Evolutionary conservation across 2,797 vertebrate species (phyloP), one percentile per base, ranked within the genome.

Genomic region (Leptoclinus maculatus): DNA sequence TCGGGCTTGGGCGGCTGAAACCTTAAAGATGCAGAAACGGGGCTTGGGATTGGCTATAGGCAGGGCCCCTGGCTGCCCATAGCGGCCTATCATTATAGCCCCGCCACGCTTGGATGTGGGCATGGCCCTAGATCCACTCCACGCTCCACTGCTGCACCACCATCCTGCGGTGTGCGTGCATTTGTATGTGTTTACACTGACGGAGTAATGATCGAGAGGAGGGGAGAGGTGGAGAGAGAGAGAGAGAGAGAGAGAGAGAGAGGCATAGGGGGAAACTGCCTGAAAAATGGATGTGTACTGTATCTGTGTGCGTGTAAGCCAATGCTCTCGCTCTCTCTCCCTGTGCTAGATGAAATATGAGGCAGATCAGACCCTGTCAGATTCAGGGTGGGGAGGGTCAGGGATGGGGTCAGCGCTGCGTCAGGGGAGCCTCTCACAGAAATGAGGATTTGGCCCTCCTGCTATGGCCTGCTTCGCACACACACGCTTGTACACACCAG

Each of bases 31-130:
- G 63, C 59, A 71, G 66, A 34, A 83, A 62, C 75, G 19, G 57
- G 36, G 43, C 11, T 56, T 32, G 39, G 58, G 66, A 84, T 62
- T 74, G 83, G 79, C 80, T 73, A 43, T 36, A 79, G 76, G 78
- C 86, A 72, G 83, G 79, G 74, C 67, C 74, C 29, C 58, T 60
- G 41, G 74, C 81, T 80, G 81, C 74, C 74, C 66, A 29, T 13
- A 29, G 69, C 2, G 79, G 88, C 85, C 94, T 95, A 78, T 96
- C 90, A 95, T 96, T 95, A 95, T 9, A 63, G 83, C 82, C 67
- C 70, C 36, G 51, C 54, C 59, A 47, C 83, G 74, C 83, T 91
- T 92, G 87, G 89, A 92, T 94, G 94, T 92, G 93, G 92, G 82
- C 74, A 76, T 58, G 53, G 79, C 75, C 87, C 72, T 34, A 71